These are phyloP conservation scores for Drosophila suzukii DNA, from an alignment of 1,140 invertebrate genomes.

Conservation along the genomic window DNA sequence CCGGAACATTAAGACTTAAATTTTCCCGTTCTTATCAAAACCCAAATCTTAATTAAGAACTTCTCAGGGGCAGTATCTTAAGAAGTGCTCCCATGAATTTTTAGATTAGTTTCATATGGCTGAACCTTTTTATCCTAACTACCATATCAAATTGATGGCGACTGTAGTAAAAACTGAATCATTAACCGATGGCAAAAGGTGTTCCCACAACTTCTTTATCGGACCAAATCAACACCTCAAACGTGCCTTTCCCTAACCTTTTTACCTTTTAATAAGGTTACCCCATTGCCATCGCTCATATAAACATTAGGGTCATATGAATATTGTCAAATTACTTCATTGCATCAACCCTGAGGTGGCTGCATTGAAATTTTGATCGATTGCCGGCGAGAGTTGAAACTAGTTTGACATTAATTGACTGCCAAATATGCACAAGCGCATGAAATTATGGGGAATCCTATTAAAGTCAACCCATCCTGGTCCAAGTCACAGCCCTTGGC, in stretches of 20 bases:
- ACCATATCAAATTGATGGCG: slow-evolving; percentile 66
- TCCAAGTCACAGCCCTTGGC: not conserved
- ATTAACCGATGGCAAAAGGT: slow-evolving; percentile 51
- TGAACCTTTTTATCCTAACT: slow-evolving; percentile 6
- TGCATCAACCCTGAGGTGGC: slow-evolving; percentile 25
- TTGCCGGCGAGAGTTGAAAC: slow-evolving; percentile 55
- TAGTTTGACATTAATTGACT: slow-evolving; percentile 83
- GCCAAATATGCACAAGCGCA: slow-evolving; percentile 80
- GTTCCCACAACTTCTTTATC: slow-evolving; percentile 62
- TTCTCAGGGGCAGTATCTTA: not conserved
- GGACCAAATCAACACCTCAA: slow-evolving; percentile 57
- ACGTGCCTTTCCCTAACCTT: slow-evolving; percentile 3
- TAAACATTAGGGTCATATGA: slow-evolving; percentile 52
- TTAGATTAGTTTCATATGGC: slow-evolving; percentile 55
- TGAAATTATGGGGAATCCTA: slow-evolving; percentile 81
- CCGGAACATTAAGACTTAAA: slow-evolving; percentile 6
- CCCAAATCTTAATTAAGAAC: slow-evolving; percentile 36
- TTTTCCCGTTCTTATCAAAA: slow-evolving; percentile 24
- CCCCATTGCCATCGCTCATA: slow-evolving; percentile 68
- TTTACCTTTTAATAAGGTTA: slow-evolving; percentile 18
- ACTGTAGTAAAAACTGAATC: slow-evolving; percentile 47
- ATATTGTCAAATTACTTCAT: slow-evolving; percentile 68
- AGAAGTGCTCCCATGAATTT: slow-evolving; percentile 51
- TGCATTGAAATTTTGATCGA: slow-evolving; percentile 78
- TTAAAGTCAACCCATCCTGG: slow-evolving; percentile 67